Conservation (phyloP, 2,113 vertebrate species). For the Calidris pygmaea region DNA sequence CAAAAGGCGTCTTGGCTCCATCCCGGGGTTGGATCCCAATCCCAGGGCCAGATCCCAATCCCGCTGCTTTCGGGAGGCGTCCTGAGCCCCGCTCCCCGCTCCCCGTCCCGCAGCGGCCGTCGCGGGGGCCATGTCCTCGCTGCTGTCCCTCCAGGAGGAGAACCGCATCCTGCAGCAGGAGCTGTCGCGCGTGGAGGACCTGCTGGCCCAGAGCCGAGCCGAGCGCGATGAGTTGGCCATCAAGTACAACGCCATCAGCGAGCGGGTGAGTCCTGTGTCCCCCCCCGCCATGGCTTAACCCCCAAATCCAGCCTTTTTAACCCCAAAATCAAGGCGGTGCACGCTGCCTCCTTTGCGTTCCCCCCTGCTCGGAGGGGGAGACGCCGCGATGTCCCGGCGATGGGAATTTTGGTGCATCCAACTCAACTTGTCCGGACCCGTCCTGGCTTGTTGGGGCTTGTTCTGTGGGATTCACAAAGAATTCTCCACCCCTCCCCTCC, state of each 20-base stretch:
- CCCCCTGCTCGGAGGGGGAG: fast-evolving
- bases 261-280: constrained; percentile 80
- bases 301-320: fast-evolving
- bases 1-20: not conserved
- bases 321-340: fast-evolving
- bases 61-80: fast-evolving
- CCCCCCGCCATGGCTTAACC: not conserved
- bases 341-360: fast-evolving
- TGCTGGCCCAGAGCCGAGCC: constrained; percentile 90
- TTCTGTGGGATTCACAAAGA: fast-evolving
- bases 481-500: no score
- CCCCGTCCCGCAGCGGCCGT: not conserved
- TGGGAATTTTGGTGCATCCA: not conserved
- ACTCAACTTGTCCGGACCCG: not conserved
- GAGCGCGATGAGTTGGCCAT: constrained; percentile 94
- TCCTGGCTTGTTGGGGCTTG: not conserved
- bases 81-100: not conserved
- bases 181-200: constrained; percentile 88
- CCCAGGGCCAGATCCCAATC: not conserved
- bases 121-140: constrained; percentile 84
- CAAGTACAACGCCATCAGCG: constrained; percentile 90
- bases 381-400: fast-evolving
- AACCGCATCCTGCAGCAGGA: constrained; percentile 91
- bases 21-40: not conserved
- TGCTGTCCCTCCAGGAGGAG: constrained; percentile 91